Base-by-base conservation (phyloP, 2,797 vertebrate genomes). In the Sebastes trivittatus region DNA sequence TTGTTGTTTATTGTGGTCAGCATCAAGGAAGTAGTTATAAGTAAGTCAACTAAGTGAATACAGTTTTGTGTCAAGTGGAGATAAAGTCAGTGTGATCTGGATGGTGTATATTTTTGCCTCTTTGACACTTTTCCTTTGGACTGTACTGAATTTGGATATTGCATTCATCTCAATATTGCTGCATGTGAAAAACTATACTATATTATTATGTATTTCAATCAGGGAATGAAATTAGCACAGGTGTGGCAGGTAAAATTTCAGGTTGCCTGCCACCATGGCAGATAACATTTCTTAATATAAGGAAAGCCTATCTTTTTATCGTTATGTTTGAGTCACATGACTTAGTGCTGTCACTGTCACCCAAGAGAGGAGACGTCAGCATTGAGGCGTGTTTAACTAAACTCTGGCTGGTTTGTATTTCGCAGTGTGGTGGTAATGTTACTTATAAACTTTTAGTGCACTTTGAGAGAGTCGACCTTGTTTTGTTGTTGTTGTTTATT, bases 251-350 rank as follows among this genome's bases (percentile, higher is more conserved):
- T 32, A 32, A 1, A 9, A 32, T 32, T 9, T 8, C 32, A 32
- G 32, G 32, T 32, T 32, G 8, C 32, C 32, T 32, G 32, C 32
- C 32, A 32, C 8, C 32, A 32, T 32, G 32, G 32, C 32, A 32
- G 25, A 25, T 25, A 25, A 25, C 25, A 25, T 25, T 25, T 25
- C 25, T 25, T 25, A 25, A 25, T 25, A 25, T 25, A 3, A 25
- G 25, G 25, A 25, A 25, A 25, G 25, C 25, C 25, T 25, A 32
- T 32, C 32, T 32, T 32, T 32, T 32, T 54, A 29, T 46, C 16
- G 73, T 70, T 82, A 69, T 82, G 71, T 80, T 80, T 66, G 68
- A 27, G 78, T 81, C 91, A 90, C 90, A 88, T 92, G 92, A 94
- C 92, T 75, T 34, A 10, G 63, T 78, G 80, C 88, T 90, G 88